Evolutionary conservation across 2,888 invertebrate species (phyloP), one percentile per base, ranked within the genome.

Genomic region (Pseudococcus jackbeardsleyi): DNA sequence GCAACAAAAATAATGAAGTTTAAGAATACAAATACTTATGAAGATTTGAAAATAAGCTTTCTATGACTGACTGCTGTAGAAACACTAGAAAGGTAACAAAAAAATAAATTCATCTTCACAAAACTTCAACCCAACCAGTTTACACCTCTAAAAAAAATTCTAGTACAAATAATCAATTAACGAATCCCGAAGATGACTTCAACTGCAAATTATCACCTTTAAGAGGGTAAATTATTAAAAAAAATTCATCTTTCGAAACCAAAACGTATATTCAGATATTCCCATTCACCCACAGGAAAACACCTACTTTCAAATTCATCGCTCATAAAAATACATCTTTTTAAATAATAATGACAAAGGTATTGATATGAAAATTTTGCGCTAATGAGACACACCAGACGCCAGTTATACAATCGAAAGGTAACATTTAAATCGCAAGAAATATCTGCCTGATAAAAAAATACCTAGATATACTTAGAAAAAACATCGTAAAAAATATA

Each of bases 1-100:
- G 79, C 79, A 79, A 79, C 79, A 79, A 46, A 79, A 42, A 79
- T 79, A 46, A 79, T 72, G 22, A 15, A 72, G 33, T 72, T 72
- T 33, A 72, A 72, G 26, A 15, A 33, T 72, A 26, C 22, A 64
- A 6, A n/a, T 64, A 22, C 33, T 26, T 33, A 33, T 72, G 33
- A 33, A 72, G 68, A 33, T 33, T 33, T 72, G 68, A 33, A 72
- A 72, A 72, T 72, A 72, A 72, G 68, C 68, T 33, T 33, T 72
- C 33, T 72, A 33, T 72, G 68, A 72, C 26, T 33, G 68, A 72
- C 0, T 72, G 59, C 59, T 59, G 19, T 59, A 59, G 19, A 59
- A 59, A 59, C 59, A 6, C 59, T 59, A 59, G 59, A 19, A 59
- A 59, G 59, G 59, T 59, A 59, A 59, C 59, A 59, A 59, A 59